These are phyloP conservation scores for Pediacus dermestoides DNA, from an alignment of 2,888 invertebrate species.

Conservation along the genomic window DNA sequence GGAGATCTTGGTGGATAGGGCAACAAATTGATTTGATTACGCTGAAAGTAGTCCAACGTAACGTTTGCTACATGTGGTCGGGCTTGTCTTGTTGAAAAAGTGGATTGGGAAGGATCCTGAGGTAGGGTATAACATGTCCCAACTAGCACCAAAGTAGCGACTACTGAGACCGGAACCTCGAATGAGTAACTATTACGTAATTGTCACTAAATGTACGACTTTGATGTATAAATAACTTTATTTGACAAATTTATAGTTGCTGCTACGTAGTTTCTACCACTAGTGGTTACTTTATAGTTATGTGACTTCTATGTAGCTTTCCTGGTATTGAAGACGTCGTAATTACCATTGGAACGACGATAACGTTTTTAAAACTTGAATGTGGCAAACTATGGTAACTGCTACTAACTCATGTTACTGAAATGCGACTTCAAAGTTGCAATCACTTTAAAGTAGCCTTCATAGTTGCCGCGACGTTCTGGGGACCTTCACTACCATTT, in stretches of 20 bases:
- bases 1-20: no score
- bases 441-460: slow-evolving; percentile 1
- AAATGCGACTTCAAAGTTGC: background rate
- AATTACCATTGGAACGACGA: slow-evolving; percentile 1
- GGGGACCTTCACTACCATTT: background rate
- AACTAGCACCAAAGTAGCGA: slow-evolving; percentile 9
- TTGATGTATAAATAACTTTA: slow-evolving; percentile 4
- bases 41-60: no score
- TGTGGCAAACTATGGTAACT: background rate
- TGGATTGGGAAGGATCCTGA: no score
- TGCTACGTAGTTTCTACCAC: slow-evolving; percentile 5
- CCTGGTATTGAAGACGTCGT: background rate
- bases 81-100: no score
- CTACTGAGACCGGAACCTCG: slow-evolving; percentile 6
- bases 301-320: slow-evolving; percentile 5
- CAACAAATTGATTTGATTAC: no score
- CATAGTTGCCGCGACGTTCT: slow-evolving; percentile 5
- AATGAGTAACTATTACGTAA: slow-evolving; percentile 8
- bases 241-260: slow-evolving; percentile 3
- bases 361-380: slow-evolving; percentile 4
- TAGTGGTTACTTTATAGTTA: slow-evolving; percentile 6
- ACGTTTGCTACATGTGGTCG: no score
- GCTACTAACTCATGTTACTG: slow-evolving; percentile 3
- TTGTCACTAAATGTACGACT: slow-evolving; percentile 5
- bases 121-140: no score